Evolutionary conservation across 2,888 invertebrate species (phyloP), one percentile per base, ranked within the genome.

Genomic region (Pandemis cinnamomeana): DNA sequence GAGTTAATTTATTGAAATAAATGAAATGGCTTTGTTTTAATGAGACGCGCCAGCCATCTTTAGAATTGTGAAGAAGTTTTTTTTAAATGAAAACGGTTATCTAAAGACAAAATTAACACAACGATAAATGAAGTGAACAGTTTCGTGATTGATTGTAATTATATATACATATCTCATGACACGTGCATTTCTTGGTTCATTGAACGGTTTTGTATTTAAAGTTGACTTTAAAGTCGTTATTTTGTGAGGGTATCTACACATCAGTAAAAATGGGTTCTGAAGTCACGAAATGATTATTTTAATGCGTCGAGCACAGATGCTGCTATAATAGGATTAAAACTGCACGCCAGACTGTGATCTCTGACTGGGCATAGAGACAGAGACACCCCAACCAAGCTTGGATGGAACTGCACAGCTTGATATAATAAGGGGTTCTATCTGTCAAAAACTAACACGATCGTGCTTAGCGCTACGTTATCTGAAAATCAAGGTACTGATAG

Each of bases 1-100:
- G 44, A 71, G 74, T 71, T 74, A 70, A 70, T 74, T 71, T 74
- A 74, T 74, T 71, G 67, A 74, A 74, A 67, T 71, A 64, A 74
- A 71, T 74, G 66, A 74, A 74, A 74, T 62, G 74, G 46, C 53
- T 74, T 46, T 15, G 53, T 66, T 74, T 72, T 62, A 71, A 74
- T 71, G 70, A 74, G 61, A 55, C 66, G 58, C 15, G 58, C 15
- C 42, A 53, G 44, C 27, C 20, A 13, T 36, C 41, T 62, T 36
- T 20, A 44, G 55, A 15, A 67, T 20, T 67, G 20, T 51, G 5
- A 7, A 60, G 61, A 51, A 48, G 53, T 15, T 51, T 67, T 67
- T 36, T 67, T 42, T 15, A 3, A 36, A 27, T 41, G 5, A 63
- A 66, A 66, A 27, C 7, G 27, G 58, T 58, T 11, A 27, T 11